Conservation (phyloP, 1,140 invertebrate genomes). For the Drosophila orosa region DNA sequence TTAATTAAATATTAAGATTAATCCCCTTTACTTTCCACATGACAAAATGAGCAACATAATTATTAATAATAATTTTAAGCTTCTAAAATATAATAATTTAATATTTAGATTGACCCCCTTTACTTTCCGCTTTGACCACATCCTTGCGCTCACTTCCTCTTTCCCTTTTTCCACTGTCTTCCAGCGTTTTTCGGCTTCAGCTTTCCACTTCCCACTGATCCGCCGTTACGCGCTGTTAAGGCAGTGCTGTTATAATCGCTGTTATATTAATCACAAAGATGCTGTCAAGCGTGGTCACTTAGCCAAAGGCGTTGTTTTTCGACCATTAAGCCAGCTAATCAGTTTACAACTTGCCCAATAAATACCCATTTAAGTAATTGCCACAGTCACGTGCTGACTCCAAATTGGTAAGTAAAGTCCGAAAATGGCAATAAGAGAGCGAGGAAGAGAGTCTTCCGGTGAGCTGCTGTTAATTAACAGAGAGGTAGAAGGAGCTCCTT, state of each 20-base stretch:
- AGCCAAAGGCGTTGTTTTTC: slow-evolving; percentile 2
- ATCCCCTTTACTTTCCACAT: not conserved
- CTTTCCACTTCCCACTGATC: not conserved
- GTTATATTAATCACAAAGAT: not conserved
- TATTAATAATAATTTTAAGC: not conserved
- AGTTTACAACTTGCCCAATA: not conserved
- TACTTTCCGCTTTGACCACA: not conserved
- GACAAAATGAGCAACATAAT: too few relatives aligned
- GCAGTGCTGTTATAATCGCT: slow-evolving; percentile 1
- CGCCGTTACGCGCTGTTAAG: slow-evolving; percentile 27
- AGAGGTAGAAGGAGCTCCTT: not conserved
- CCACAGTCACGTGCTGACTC: slow-evolving; percentile 4
- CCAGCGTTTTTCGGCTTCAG: not conserved
- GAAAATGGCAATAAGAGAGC: not conserved
- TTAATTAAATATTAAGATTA: not conserved
- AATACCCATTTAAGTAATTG: slow-evolving; percentile 9
- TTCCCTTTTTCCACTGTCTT: not conserved
- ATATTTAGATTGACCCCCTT: not conserved
- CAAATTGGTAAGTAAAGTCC: not conserved
- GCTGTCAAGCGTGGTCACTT: not conserved
- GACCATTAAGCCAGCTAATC: slow-evolving; percentile 12
- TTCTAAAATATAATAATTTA: too few relatives aligned
- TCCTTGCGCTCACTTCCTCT: not conserved
- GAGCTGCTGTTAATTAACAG: slow-evolving; percentile 33
- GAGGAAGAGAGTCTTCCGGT: not conserved